phyloP scores from a whole-genome alignment of 2,888 invertebrate genomes.

The Ceraclea dissimilis region DNA sequence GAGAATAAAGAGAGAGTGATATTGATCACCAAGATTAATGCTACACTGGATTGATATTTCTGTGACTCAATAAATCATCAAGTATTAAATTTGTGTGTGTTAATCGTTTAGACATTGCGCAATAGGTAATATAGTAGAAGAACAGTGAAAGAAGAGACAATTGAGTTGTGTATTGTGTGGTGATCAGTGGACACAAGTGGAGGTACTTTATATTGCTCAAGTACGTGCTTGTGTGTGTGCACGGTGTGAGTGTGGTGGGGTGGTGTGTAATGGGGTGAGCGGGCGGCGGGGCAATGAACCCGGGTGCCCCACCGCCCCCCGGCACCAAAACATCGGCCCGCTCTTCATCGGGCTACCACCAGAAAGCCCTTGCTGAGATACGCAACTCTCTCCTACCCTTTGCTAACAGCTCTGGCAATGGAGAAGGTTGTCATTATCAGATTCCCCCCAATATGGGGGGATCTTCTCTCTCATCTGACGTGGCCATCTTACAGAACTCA shows the following conservation, averaged over 20 bases:
- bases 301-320: conserved; percentile 48
- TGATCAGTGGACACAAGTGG: no score
- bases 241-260: conserved; percentile 45
- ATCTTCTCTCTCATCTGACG: conserved; percentile 56
- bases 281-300: conserved; percentile 57
- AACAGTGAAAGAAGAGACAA: no score
- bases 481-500: conserved; percentile 56
- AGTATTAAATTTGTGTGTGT: no score
- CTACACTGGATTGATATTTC: no score
- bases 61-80: no score
- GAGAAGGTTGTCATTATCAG: conserved; percentile 35
- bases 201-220: neutral
- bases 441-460: conserved; percentile 35
- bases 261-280: conserved; percentile 50
- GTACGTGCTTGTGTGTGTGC: conserved; percentile 33
- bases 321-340: conserved; percentile 60
- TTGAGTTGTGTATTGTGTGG: no score
- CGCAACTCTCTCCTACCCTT: conserved; percentile 76
- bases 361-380: conserved; percentile 81
- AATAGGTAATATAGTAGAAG: no score
- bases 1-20: no score
- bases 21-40: no score
- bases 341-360: conserved; percentile 72
- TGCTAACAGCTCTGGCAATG: conserved; percentile 62
- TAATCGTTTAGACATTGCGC: no score